Conservation (phyloP, 2,888 invertebrate species). For the Xestia ashworthii region DNA sequence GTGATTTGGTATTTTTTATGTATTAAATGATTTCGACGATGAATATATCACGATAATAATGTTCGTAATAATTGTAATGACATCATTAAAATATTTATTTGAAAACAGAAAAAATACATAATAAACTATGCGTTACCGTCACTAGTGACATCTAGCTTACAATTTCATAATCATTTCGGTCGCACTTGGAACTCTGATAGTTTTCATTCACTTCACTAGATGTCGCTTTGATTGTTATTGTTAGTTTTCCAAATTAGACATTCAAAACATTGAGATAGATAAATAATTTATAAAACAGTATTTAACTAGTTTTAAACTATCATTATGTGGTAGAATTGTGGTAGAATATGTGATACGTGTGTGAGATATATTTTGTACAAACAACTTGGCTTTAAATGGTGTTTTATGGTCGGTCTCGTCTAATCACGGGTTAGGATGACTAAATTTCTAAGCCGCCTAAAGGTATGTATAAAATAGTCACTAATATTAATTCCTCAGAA, state of each 20-base stretch:
- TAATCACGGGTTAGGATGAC: conserved; percentile 37
- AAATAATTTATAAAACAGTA: conserved; percentile 31
- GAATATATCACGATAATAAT: too few species aligned
- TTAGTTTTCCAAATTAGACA: conserved; percentile 17
- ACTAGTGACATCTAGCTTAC: conserved; percentile 36
- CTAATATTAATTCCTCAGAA: background rate
- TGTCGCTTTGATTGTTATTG: conserved; percentile 47
- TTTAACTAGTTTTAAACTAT: background rate
- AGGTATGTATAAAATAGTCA: conserved; percentile 47
- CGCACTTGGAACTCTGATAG: background rate
- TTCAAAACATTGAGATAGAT: conserved; percentile 48
- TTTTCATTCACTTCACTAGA: conserved; percentile 17
- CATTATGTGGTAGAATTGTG: conserved; percentile 19
- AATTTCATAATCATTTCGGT: background rate
- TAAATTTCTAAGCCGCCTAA: conserved; percentile 41
- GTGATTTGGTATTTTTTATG: background rate
- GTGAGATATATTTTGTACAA: background rate
- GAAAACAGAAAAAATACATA: background rate
- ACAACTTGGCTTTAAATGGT: conserved; percentile 4
- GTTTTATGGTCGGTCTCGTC: background rate
- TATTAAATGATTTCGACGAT: background rate
- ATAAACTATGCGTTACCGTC: background rate
- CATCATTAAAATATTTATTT: too few species aligned
- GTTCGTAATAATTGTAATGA: background rate
- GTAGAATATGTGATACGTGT: conserved; percentile 25